Percentiles rank a stretch among this genome's conserved stretches.
Conservation (phyloP, 2,113 vertebrate species). For the Heterotilapia buettikoferi region DNA sequence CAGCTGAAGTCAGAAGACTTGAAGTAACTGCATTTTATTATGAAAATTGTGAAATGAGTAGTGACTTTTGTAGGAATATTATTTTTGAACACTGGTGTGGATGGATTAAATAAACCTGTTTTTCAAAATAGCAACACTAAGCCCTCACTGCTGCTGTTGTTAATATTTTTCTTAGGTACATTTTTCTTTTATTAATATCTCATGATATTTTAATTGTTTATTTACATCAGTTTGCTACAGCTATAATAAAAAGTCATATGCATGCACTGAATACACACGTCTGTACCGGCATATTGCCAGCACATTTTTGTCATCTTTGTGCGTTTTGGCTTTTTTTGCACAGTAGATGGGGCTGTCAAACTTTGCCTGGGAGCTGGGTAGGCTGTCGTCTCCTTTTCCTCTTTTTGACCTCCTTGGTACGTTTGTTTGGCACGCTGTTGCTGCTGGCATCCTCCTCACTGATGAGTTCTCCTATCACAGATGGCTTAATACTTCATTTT, state of each 20-base stretch:
- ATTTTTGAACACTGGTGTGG: constrained; percentile 90
- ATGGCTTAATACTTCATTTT: constrained; percentile 80
- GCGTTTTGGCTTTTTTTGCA: constrained; percentile 80
- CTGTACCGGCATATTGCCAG: constrained; percentile 80
- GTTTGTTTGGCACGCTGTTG: constrained; percentile 79
- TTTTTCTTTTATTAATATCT: not conserved
- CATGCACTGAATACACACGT: not conserved
- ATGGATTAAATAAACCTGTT: constrained; percentile 89
- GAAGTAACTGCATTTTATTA: constrained; percentile 82
- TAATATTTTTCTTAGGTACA: not conserved
- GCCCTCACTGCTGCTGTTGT: not conserved
- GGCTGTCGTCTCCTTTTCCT: constrained; percentile 81
- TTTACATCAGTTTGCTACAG: not conserved
- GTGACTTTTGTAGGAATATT: constrained; percentile 86
- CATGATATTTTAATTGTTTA: not conserved
- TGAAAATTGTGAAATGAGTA: constrained; percentile 85
- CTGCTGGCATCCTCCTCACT: constrained; percentile 78
- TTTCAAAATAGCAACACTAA: constrained; percentile 72
- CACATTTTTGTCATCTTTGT: constrained; percentile 79
- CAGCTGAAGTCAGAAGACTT: constrained; percentile 84
- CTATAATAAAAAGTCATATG: not conserved
- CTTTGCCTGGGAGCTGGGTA: constrained; percentile 69
- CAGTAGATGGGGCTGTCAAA: constrained; percentile 74
- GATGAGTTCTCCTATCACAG: constrained; percentile 75
- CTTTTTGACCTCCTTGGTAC: constrained; percentile 78